Evolutionary conservation across 2,797 vertebrate genomes (phyloP).

Genomic region (Hippoglossus hippoglossus): DNA sequence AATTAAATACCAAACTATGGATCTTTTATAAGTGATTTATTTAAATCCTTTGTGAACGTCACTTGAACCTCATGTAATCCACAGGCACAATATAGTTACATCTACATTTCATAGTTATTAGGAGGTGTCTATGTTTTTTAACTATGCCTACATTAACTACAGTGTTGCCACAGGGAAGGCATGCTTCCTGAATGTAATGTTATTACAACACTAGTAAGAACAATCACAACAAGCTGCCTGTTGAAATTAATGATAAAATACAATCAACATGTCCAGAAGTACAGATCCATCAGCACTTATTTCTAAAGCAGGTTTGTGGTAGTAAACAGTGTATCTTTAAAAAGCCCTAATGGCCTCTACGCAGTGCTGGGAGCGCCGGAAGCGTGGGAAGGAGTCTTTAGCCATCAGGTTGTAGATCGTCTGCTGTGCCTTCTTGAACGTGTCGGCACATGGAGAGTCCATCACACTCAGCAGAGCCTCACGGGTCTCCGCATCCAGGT

Average conservation of each 20-base stretch:
- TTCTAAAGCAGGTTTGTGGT: constrained; percentile 27
- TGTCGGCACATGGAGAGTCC: constrained; percentile 69
- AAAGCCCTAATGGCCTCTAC: constrained; percentile 56
- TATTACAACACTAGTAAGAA: neutral
- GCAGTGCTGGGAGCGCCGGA: constrained; percentile 82
- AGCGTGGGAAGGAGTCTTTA: constrained; percentile 87
- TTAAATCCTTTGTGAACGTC: constrained; percentile 18
- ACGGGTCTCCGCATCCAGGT: constrained; percentile 85
- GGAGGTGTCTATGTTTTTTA: constrained; percentile 1
- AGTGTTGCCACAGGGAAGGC: neutral
- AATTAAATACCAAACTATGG: neutral
- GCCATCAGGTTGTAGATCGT: constrained; percentile 86
- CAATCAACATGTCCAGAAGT: constrained; percentile 29
- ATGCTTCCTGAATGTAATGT: constrained; percentile 1
- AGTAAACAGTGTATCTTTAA: constrained; percentile 11
- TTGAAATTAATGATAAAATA: constrained; percentile 29
- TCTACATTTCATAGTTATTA: constrained; percentile 13
- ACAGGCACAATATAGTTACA: neutral
- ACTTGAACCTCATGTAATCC: constrained; percentile 8
- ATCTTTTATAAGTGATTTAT: constrained; percentile 50
- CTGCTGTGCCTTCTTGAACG: constrained; percentile 83
- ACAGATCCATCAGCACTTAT: constrained; percentile 17
- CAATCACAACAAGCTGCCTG: constrained; percentile 5
- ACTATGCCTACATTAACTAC: neutral
- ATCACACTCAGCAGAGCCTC: constrained; percentile 77